Conservation (phyloP, 2,888 invertebrate genomes). For the Apoda limacodes region DNA sequence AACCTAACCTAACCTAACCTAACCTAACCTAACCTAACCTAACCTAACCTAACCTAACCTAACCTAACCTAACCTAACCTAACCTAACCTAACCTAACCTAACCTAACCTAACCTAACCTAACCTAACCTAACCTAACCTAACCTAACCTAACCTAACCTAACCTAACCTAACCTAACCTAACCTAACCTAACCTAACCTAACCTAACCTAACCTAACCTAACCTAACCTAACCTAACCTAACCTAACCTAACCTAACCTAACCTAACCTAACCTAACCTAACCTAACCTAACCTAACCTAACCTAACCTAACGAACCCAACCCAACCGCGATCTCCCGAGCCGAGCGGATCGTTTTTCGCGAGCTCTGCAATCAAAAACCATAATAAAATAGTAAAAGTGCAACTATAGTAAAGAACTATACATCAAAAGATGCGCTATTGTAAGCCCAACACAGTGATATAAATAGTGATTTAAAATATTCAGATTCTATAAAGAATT, state of each 20-base stretch:
- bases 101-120: slow-evolving; percentile 17
- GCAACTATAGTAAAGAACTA: no score
- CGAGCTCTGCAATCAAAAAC: no score
- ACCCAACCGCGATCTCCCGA: slow-evolving; percentile 19
- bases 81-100: slow-evolving; percentile 19
- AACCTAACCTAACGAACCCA: no score
- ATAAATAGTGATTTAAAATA: no score
- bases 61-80: slow-evolving; percentile 19
- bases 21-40: slow-evolving; percentile 19
- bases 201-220: slow-evolving; percentile 16
- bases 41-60: slow-evolving; percentile 18
- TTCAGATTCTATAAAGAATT: no score
- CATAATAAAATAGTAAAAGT: no score
- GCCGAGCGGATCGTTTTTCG: no score
- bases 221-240: slow-evolving; percentile 5
- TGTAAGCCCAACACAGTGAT: no score
- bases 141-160: slow-evolving; percentile 19
- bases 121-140: slow-evolving; percentile 18
- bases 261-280: no score
- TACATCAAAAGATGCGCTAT: no score
- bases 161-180: slow-evolving; percentile 18
- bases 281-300: no score
- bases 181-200: slow-evolving; percentile 15
- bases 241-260: no score
- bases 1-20: slow-evolving; percentile 20